Conservation (phyloP, 2,797 vertebrate species). For the Todus mexicanus region DNA sequence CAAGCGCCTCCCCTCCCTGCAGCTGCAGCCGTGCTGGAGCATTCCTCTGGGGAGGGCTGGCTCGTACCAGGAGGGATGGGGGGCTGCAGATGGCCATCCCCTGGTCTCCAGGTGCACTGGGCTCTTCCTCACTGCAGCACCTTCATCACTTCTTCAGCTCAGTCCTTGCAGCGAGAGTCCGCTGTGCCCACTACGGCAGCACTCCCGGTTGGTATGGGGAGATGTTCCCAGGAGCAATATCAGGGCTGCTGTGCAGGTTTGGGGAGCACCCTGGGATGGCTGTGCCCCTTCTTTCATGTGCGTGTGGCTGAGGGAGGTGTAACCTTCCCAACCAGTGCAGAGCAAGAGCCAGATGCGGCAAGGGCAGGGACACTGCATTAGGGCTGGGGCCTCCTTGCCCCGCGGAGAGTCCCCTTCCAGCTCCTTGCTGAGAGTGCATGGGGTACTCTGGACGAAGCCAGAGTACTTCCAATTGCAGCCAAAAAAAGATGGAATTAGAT, state of each 20-base stretch:
- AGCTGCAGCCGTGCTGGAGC: constrained; percentile 36
- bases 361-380: background rate
- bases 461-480: background rate
- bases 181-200: rapidly evolving
- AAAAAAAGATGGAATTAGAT: background rate
- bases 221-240: background rate
- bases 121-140: background rate
- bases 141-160: background rate
- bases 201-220: rapidly evolving
- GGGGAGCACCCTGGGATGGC: background rate
- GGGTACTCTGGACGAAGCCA: background rate
- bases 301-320: rapidly evolving
- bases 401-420: background rate
- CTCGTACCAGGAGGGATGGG: background rate
- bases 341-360: background rate
- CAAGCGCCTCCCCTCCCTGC: constrained; percentile 34
- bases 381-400: background rate
- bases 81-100: rapidly evolving
- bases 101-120: background rate
- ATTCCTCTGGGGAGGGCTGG: background rate
- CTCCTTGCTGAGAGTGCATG: background rate
- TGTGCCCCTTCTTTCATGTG: background rate
- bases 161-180: background rate
- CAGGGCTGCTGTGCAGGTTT: background rate
- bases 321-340: background rate